phyloP scores from a whole-genome alignment of 2,113 vertebrate genomes.

The Pomatostomus ruficeps region DNA sequence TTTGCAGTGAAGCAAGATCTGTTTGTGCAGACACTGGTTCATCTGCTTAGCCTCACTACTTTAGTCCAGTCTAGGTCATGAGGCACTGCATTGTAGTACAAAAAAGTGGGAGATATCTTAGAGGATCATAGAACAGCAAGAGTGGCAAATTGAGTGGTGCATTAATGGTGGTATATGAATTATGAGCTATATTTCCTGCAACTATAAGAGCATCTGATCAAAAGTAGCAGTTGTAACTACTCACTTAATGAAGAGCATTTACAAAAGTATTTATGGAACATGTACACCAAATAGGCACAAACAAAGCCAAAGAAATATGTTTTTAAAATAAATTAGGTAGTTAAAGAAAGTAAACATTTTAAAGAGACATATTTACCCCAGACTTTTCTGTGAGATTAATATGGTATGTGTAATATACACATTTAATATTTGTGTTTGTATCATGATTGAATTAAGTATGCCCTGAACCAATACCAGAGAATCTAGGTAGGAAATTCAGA shows the following conservation, averaged over 20 bases:
- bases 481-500: not conserved
- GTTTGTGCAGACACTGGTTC: not conserved
- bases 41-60: not conserved
- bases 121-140: not conserved
- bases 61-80: not conserved
- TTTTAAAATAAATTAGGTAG: not conserved
- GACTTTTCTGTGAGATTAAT: slow-evolving; percentile 14
- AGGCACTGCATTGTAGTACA: not conserved
- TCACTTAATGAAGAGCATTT: not conserved
- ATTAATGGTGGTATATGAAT: not conserved
- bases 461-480: not conserved
- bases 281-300: not conserved
- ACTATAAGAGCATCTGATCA: not conserved
- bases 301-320: not conserved
- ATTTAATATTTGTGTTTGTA: not conserved
- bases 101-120: not conserved
- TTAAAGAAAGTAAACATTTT: not conserved
- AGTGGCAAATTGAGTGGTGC: not conserved
- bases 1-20: not conserved
- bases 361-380: not conserved
- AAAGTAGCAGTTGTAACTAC: slow-evolving; percentile 29
- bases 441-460: not conserved
- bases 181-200: not conserved
- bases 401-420: not conserved
- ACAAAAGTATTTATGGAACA: not conserved